phyloP scores from a whole-genome alignment of 2,797 vertebrate species.

The Cossypha caffra region DNA sequence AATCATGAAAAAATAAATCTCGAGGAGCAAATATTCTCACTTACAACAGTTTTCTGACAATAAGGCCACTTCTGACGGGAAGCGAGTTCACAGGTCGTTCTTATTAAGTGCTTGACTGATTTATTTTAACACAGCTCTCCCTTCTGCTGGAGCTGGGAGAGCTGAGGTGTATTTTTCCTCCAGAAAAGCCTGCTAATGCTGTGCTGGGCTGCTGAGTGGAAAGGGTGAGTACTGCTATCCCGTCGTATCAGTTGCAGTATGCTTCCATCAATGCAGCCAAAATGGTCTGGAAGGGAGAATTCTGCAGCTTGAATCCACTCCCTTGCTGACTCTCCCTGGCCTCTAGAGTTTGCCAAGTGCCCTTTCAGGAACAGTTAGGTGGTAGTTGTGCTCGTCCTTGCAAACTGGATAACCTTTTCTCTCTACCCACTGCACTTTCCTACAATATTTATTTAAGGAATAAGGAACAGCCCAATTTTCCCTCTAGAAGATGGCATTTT shows the following conservation, averaged over 20 bases:
- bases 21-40: constrained; percentile 21
- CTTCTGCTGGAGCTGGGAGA: background rate
- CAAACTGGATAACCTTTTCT: background rate
- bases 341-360: background rate
- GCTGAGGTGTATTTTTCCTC: background rate
- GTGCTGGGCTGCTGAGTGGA: background rate
- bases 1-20: constrained; percentile 24
- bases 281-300: background rate
- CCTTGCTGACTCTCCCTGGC: background rate
- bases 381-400: background rate
- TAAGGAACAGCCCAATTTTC: background rate
- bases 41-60: constrained; percentile 25
- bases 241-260: background rate
- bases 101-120: constrained; percentile 58
- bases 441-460: background rate
- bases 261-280: background rate
- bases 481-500: background rate
- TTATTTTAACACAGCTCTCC: constrained; percentile 32
- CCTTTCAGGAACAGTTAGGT: background rate
- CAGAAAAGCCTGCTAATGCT: background rate
- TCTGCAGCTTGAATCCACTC: background rate
- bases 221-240: background rate
- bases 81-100: constrained; percentile 46
- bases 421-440: background rate
- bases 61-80: constrained; percentile 26